These are phyloP conservation scores for Cistogaster globosa DNA, from an alignment of 2,888 invertebrate species.

Conservation along the genomic window DNA sequence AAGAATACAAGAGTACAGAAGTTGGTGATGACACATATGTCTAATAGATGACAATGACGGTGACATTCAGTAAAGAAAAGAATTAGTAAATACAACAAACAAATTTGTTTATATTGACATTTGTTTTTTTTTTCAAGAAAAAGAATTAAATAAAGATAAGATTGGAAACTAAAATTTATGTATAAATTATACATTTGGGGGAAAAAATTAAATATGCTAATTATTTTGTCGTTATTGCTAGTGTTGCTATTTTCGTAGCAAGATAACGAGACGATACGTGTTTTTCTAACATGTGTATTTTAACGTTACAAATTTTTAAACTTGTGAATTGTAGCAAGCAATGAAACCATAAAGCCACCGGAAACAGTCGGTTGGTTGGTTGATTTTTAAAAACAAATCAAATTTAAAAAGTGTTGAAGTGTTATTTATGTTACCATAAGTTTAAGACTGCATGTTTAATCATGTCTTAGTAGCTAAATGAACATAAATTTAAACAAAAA, in stretches of 20 bases:
- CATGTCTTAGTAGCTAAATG: conserved; percentile 61
- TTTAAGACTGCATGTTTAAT: conserved; percentile 63
- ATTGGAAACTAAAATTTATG: conserved; percentile 62
- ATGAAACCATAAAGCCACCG: conserved; percentile 54
- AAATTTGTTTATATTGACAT: conserved; percentile 59
- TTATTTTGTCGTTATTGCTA: conserved; percentile 36
- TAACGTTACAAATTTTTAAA: conserved; percentile 40
- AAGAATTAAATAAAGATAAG: conserved; percentile 56
- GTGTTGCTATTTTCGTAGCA: conserved; percentile 30
- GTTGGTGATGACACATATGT: conserved; percentile 32
- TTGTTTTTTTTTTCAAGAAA: conserved; percentile 17
- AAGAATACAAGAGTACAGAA: not conserved
- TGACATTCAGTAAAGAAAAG: conserved; percentile 20
- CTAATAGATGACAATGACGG: conserved; percentile 26
- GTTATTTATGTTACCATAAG: conserved; percentile 58
- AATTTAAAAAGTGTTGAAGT: conserved; percentile 56
- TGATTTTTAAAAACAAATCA: conserved; percentile 39
- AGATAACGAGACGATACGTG: conserved; percentile 56
- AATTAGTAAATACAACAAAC: conserved; percentile 53
- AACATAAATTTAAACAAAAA: conserved; percentile 44
- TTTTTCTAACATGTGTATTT: conserved; percentile 56
- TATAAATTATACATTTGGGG: conserved; percentile 57
- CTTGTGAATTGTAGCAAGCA: conserved; percentile 25
- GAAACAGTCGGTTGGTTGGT: conserved; percentile 47
- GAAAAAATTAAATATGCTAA: conserved; percentile 68